Conservation (phyloP, 2,113 vertebrate genomes). For the Leiothrix lutea region DNA sequence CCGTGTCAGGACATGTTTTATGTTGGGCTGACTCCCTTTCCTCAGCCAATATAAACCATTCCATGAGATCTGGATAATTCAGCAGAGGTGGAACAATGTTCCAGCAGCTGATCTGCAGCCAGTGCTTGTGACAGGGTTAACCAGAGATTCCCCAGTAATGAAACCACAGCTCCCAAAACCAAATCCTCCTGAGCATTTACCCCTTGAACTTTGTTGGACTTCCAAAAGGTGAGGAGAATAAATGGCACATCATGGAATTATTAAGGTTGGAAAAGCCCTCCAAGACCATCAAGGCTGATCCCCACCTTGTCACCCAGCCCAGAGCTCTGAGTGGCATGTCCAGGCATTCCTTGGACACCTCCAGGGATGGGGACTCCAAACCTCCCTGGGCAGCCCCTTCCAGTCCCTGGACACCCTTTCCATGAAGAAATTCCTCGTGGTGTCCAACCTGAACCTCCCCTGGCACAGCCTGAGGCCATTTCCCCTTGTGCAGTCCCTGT, state of each 20-base stretch:
- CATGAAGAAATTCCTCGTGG: accelerated
- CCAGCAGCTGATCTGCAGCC: not conserved
- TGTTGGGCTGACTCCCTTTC: not conserved
- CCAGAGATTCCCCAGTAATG: not conserved
- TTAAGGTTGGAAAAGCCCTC: not conserved
- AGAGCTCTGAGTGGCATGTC: accelerated
- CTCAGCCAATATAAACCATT: not conserved
- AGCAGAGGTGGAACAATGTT: not conserved
- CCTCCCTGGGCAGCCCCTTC: not conserved
- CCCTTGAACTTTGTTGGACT: not conserved
- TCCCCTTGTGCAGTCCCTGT: accelerated
- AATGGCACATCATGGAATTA: not conserved
- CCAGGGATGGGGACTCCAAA: not conserved
- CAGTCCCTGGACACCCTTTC: accelerated
- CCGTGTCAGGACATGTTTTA: accelerated
- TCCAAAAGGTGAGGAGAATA: not conserved
- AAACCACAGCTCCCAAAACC: not conserved
- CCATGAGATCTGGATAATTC: not conserved
- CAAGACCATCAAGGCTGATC: accelerated
- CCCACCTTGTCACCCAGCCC: not conserved
- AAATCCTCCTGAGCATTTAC: not conserved
- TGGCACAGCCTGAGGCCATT: accelerated
- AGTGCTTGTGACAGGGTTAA: not conserved
- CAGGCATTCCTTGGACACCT: not conserved
- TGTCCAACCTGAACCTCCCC: accelerated